Evolutionary conservation across 2,797 vertebrate species (phyloP).

Genomic region (Poecile montanus): DNA sequence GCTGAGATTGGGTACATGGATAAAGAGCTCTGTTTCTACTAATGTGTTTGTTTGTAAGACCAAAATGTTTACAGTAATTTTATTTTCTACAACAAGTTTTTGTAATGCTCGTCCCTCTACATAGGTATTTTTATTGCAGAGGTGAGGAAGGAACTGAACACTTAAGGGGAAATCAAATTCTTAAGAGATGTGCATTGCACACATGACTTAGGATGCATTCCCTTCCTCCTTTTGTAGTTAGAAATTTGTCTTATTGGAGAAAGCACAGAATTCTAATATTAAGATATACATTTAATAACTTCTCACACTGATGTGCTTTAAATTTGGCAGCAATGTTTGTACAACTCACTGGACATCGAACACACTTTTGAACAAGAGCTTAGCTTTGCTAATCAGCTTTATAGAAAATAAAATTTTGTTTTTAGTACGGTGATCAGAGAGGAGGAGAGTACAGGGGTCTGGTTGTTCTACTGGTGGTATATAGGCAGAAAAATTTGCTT

Average conservation of each 20-base stretch:
- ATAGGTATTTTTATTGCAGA: accelerated
- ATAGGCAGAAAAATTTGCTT: background rate
- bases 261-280: background rate
- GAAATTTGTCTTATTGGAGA: background rate
- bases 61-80: background rate
- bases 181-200: background rate
- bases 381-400: slow-evolving; percentile 10
- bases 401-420: background rate
- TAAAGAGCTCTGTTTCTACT: background rate
- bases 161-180: background rate
- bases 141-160: background rate
- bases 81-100: background rate
- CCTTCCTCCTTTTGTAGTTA: background rate
- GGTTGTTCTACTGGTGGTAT: background rate
- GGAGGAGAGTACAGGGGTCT: background rate
- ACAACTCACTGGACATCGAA: background rate
- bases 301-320: background rate
- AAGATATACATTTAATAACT: background rate
- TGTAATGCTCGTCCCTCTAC: background rate
- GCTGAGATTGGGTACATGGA: background rate
- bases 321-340: background rate
- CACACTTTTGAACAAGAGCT: background rate
- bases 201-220: background rate
- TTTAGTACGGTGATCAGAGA: background rate
- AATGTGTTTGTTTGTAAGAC: background rate